Evolutionary conservation across 35 echinoderm and acorn worm species (phyloP), one percentile per base, ranked within the genome.

Genomic region (Lytechinus variegatus): DNA sequence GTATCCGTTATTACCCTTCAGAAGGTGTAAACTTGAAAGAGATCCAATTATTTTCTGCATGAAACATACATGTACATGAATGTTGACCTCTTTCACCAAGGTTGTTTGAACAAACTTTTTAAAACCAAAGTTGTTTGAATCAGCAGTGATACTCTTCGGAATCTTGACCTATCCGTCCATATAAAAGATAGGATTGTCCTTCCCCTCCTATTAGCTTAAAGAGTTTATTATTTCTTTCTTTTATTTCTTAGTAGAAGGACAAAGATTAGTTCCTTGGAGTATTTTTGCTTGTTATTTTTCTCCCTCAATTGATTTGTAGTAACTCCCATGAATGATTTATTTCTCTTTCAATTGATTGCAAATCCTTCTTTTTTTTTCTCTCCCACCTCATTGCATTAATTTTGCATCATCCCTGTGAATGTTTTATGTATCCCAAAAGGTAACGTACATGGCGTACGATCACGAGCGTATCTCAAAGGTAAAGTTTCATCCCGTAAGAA

Each of bases 391-490:
- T 24, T 79, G 66, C 66, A 79, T 79, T 79, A 79, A 24, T 79
- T 58, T 79, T 79, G 19, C 33, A 44, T 16, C 66, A 79, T 79
- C 66, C 66, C 21, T 79, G 66, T 79, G 66, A 79, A 79, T 79
- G 66, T 79, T 79, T 79, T 79, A 79, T 79, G n/a, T 79, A 79
- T 79, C n/a, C 66, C 12, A 79, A 79, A 79, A 79, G 66, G 66
- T 24, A 19, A 79, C 66, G 1, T n/a, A 79, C 66, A 79, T 79
- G 66, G 66, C n/a, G 66, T 79, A 19, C 4, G 66, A 79, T 24
- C 66, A 19, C 66, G 66, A 79, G 66, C 66, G 1, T 79, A 79
- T 24, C 19, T 24, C 66, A 79, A 79, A 79, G 66, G 66, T 79
- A 79, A 79, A 19, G 66, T 79, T n/a, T 19, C 19, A 79, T 24